Percentiles rank a stretch among this genome's conserved stretches.
Evolutionary conservation across 2,797 vertebrate species (phyloP).

Genomic region (Uromys caudimaculatus): DNA sequence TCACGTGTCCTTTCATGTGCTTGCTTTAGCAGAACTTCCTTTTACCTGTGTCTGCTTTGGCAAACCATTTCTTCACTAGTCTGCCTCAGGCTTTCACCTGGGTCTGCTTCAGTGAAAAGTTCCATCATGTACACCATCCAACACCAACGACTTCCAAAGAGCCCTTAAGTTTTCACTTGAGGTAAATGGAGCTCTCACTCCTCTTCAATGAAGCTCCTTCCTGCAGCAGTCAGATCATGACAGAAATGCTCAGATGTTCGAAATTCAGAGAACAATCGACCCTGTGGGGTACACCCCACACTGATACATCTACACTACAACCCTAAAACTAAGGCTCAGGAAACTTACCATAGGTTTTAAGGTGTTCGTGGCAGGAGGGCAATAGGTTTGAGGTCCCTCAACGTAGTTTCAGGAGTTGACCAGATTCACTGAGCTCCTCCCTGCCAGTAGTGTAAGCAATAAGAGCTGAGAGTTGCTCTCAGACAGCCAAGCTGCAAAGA

Average conservation of each 20-base stretch:
- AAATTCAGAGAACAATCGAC: not conserved
- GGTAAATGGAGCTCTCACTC: not conserved
- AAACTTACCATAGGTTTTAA: not conserved
- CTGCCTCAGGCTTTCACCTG: no score
- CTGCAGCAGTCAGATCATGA: not conserved
- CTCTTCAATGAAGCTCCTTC: not conserved
- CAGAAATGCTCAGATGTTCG: not conserved
- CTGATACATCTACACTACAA: not conserved
- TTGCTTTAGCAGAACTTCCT: no score
- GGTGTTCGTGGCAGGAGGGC: fast-evolving
- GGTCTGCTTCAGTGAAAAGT: not conserved
- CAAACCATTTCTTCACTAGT: not conserved
- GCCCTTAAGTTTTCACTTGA: not conserved
- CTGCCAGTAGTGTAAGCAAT: not conserved
- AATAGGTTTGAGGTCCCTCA: not conserved
- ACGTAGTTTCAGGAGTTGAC: not conserved
- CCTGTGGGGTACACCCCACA: no score
- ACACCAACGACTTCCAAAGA: not conserved
- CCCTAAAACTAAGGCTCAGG: not conserved
- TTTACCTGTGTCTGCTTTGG: not conserved
- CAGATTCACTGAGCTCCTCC: not conserved
- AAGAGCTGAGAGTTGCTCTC: not conserved
- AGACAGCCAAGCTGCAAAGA: not conserved
- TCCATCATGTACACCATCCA: not conserved
- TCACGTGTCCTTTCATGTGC: no score